A percentile compares a stretch with the other conserved stretches of the same genome.
phyloP scores from a whole-genome alignment of 2,113 vertebrate genomes.

The Struthidea cinerea region DNA sequence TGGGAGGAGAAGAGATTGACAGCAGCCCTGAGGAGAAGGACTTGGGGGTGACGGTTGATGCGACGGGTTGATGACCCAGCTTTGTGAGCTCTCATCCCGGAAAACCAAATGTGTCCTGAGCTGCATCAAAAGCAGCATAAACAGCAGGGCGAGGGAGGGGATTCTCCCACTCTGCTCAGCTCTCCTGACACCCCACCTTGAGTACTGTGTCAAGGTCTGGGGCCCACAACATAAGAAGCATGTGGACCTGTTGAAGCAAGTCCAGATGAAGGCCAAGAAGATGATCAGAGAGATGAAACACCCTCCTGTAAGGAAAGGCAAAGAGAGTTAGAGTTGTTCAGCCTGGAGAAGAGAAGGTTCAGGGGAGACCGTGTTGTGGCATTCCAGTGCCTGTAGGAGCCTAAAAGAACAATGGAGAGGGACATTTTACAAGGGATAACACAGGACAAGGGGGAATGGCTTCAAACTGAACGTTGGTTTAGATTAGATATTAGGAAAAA shows the following conservation, averaged over 20 bases:
- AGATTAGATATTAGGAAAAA: background rate
- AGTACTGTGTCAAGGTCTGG: background rate
- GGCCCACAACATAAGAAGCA: background rate
- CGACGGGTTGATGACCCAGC: too few relatives aligned
- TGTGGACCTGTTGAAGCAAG: background rate
- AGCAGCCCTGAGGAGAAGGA: background rate
- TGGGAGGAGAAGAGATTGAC: background rate
- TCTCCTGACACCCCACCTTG: background rate
- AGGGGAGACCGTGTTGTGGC: background rate
- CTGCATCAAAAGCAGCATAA: background rate
- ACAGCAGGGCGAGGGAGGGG: background rate
- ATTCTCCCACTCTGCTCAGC: background rate
- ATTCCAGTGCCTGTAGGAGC: background rate
- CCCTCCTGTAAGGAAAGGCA: background rate
- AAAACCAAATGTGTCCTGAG: background rate
- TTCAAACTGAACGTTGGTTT: background rate
- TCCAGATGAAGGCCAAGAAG: background rate
- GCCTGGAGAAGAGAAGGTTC: background rate
- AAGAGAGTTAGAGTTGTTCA: background rate
- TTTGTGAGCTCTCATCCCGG: background rate
- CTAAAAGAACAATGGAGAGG: background rate
- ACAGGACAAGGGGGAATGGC: background rate
- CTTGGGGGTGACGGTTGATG: fast-evolving
- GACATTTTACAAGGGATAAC: background rate
- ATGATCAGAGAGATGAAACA: background rate